These are phyloP conservation scores for Triplophysa bombifrons DNA, from an alignment of 2,797 vertebrate species.

Conservation along the genomic window DNA sequence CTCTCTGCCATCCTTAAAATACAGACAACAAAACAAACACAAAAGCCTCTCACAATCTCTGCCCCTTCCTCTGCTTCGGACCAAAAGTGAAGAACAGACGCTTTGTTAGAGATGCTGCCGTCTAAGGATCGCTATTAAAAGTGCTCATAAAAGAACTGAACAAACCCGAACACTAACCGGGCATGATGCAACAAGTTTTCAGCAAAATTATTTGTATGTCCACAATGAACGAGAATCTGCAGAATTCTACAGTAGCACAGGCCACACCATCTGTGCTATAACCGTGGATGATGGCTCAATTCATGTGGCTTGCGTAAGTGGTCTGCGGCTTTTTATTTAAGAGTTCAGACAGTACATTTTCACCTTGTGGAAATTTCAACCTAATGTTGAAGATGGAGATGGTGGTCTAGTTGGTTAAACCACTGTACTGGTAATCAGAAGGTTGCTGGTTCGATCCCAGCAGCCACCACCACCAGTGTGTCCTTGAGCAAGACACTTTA, in stretches of 20 bases:
- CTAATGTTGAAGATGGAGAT: too few relatives aligned
- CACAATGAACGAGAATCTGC: not conserved
- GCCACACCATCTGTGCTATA: not conserved
- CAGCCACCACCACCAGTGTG: too few relatives aligned
- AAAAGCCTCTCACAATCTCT: conserved; percentile 45
- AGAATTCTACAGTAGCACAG: not conserved
- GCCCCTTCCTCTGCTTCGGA: conserved; percentile 60
- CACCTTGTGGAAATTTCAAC: too few relatives aligned
- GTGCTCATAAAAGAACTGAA: not conserved
- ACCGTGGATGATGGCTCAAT: not conserved
- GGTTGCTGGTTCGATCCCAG: too few relatives aligned
- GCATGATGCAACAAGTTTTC: not conserved
- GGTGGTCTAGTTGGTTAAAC: too few relatives aligned
- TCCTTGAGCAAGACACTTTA: too few relatives aligned
- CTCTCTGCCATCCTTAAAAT: conserved; percentile 26
- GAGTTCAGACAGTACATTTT: not conserved
- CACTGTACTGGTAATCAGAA: too few relatives aligned
- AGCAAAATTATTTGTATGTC: not conserved
- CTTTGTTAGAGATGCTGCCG: conserved; percentile 65
- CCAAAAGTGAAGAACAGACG: conserved; percentile 63
- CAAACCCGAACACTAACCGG: not conserved
- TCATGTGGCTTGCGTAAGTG: not conserved
- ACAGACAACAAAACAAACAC: conserved; percentile 66
- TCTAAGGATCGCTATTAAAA: not conserved
- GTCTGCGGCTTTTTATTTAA: not conserved